Percentiles rank a stretch among this genome's conserved stretches.
Conservation (phyloP, 2,113 vertebrate species). For the Kryptolebias marmoratus region DNA sequence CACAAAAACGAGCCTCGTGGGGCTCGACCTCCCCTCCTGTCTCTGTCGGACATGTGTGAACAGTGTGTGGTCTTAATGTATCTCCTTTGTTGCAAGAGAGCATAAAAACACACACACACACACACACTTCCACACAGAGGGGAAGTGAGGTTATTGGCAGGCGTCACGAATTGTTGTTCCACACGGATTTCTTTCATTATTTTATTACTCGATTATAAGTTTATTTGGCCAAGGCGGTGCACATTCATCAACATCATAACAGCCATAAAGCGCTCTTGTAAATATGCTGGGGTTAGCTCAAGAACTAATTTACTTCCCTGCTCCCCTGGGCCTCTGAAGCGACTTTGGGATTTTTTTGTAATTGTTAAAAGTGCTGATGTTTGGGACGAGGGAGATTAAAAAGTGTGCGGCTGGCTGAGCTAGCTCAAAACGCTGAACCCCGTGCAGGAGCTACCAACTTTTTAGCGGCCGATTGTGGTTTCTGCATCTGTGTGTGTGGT, state of each 20-base stretch:
- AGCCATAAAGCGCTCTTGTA: slow-evolving; percentile 57
- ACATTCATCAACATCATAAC: slow-evolving; percentile 71
- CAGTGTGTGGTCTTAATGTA: slow-evolving; percentile 56
- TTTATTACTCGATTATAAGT: slow-evolving; percentile 70
- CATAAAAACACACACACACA: slow-evolving; percentile 26
- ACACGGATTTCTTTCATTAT: slow-evolving; percentile 65
- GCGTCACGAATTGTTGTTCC: slow-evolving; percentile 58
- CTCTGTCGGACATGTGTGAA: slow-evolving; percentile 48
- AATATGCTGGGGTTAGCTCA: slow-evolving; percentile 68
- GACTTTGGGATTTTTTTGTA: slow-evolving; percentile 69
- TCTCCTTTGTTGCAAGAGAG: slow-evolving; percentile 41
- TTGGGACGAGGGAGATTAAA: slow-evolving; percentile 61
- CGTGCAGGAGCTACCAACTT: slow-evolving; percentile 34
- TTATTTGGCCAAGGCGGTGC: slow-evolving; percentile 61
- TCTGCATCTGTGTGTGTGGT: background rate
- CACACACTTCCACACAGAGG: background rate
- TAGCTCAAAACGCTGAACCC: slow-evolving; percentile 28
- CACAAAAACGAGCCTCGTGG: slow-evolving; percentile 34
- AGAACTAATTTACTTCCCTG: slow-evolving; percentile 56
- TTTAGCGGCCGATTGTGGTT: background rate
- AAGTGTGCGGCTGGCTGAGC: slow-evolving; percentile 39
- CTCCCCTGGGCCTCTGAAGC: slow-evolving; percentile 39
- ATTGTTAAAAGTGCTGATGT: slow-evolving; percentile 72
- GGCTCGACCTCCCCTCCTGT: slow-evolving; percentile 35
- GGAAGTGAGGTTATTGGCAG: slow-evolving; percentile 57